phyloP scores from a whole-genome alignment of 1,140 invertebrate genomes.

The Meteorus sp. region DNA sequence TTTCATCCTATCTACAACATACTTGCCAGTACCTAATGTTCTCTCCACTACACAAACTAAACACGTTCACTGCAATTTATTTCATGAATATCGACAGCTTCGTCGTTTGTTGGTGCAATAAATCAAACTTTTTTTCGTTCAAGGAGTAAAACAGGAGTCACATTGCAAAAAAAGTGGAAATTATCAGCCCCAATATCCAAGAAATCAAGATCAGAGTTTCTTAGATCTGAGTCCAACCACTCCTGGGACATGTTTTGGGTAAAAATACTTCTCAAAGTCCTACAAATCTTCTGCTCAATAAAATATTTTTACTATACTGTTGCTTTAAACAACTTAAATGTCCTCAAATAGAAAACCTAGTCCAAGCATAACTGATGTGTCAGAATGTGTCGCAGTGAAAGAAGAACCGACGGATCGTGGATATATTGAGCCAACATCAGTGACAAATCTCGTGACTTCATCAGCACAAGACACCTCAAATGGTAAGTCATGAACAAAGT shows the following conservation, averaged over 20 bases:
- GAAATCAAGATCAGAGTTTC: constrained; percentile 32
- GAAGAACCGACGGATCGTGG: constrained; percentile 44
- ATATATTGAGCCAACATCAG: constrained; percentile 38
- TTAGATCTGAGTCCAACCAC: constrained; percentile 36
- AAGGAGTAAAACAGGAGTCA: constrained; percentile 40
- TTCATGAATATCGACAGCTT: too few species aligned
- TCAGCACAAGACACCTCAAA: constrained; percentile 34
- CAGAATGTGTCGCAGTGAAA: constrained; percentile 42
- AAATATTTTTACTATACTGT: background rate
- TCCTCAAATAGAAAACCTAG: constrained; percentile 31
- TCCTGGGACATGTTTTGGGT: constrained; percentile 36
- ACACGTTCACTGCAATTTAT: too few species aligned
- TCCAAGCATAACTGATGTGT: constrained; percentile 27
- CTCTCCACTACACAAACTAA: background rate
- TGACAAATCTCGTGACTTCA: constrained; percentile 34
- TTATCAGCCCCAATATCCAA: constrained; percentile 35
- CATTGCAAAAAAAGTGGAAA: constrained; percentile 33
- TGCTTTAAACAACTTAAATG: background rate
- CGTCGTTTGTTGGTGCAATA: too few species aligned
- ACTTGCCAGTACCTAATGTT: background rate
- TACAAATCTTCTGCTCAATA: too few species aligned
- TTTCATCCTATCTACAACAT: constrained; percentile 4
- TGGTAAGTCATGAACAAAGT: constrained; percentile 28
- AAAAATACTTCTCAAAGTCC: too few species aligned
- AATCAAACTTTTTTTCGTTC: background rate